Percentiles rank a stretch among this genome's conserved stretches.
phyloP scores from a whole-genome alignment of 2,888 invertebrate species.

The Ornithoptera alexandrae region DNA sequence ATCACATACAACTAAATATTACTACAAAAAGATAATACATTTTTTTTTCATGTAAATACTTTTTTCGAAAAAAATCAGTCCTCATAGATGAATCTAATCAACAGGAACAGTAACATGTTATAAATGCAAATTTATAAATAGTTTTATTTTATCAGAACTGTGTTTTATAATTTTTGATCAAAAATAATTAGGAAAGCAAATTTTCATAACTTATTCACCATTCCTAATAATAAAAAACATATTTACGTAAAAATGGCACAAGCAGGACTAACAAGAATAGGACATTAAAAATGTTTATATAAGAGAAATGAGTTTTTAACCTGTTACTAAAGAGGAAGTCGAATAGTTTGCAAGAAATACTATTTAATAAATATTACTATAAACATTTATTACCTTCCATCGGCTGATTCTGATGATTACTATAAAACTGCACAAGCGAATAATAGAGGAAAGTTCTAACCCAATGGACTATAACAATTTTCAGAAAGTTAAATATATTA shows the following conservation, averaged over 20 bases:
- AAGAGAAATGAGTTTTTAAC: too few species aligned
- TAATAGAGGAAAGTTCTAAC: too few species aligned
- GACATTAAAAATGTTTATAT: neutral
- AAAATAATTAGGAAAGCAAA: neutral
- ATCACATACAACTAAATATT: constrained; percentile 19
- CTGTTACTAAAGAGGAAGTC: too few species aligned
- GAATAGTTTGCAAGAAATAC: neutral
- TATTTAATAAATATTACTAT: too few species aligned
- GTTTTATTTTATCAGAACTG: neutral
- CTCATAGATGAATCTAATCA: constrained; percentile 3
- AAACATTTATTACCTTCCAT: too few species aligned
- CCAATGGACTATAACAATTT: too few species aligned
- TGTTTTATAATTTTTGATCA: neutral
- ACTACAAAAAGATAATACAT: constrained; percentile 19
- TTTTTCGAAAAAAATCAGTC: constrained; percentile 18
- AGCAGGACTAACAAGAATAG: neutral
- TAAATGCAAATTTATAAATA: constrained; percentile 1
- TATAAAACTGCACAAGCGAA: too few species aligned
- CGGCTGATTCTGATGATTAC: too few species aligned
- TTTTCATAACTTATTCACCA: neutral
- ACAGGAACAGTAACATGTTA: neutral
- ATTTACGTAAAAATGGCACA: constrained; percentile 17
- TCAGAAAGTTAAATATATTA: too few species aligned
- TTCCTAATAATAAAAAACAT: neutral
- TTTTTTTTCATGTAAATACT: constrained; percentile 19